A percentile compares a stretch with the other conserved stretches of the same genome.
Evolutionary conservation across 37 sponge, comb jelly and placozoan species (phyloP).

Genomic region (Hexactinellida sp.): DNA sequence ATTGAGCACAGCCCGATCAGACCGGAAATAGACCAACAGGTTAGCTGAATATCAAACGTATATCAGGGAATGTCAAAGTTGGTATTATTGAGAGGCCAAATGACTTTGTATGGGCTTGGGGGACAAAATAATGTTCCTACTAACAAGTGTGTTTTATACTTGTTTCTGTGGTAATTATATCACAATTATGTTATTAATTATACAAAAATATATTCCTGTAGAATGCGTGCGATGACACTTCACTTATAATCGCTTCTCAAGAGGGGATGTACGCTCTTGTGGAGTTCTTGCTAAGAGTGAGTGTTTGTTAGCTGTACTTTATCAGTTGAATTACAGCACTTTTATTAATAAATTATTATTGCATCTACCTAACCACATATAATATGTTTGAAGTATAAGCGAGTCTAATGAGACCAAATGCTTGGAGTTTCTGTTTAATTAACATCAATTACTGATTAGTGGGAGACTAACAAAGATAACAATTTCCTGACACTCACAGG

Average conservation of each 20-base stretch:
- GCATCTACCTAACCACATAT: neutral
- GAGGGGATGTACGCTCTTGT: neutral
- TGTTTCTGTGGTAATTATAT: too few species aligned
- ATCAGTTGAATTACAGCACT: neutral
- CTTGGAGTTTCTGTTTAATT: too few species aligned
- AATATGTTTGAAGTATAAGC: too few species aligned
- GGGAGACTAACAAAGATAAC: neutral
- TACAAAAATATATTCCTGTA: neutral
- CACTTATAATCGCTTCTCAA: neutral
- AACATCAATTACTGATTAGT: too few species aligned
- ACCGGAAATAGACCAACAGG: slow-evolving; percentile 63
- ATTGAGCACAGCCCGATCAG: slow-evolving; percentile 57
- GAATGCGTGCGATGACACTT: neutral
- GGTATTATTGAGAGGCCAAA: too few species aligned
- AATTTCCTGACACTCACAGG: too few species aligned
- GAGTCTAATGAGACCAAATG: too few species aligned
- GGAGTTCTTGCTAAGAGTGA: slow-evolving; percentile 3
- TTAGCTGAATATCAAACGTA: neutral
- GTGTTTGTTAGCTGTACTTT: neutral
- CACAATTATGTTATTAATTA: too few species aligned
- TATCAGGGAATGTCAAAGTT: too few species aligned
- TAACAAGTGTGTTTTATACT: too few species aligned
- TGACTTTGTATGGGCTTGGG: too few species aligned
- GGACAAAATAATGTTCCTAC: too few species aligned
- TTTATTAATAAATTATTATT: neutral